Conservation (phyloP, 2,797 vertebrate genomes). For the Meda fulgida region DNA sequence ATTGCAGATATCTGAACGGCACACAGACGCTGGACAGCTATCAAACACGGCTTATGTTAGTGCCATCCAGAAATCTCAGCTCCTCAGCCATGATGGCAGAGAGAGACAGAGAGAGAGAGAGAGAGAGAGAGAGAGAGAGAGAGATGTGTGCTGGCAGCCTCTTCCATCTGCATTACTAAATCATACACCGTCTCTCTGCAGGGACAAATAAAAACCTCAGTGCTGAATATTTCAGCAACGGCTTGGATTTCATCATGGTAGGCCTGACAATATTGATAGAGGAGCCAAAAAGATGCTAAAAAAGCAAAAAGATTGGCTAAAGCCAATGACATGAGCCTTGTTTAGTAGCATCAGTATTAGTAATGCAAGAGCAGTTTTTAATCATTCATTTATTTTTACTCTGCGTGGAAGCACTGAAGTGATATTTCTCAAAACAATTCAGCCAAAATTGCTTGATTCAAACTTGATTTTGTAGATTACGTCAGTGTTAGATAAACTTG, state of each 20-base stretch:
- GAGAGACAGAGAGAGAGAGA: slow-evolving; percentile 78
- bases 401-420: neutral
- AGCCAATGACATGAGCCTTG: slow-evolving; percentile 66
- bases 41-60: slow-evolving; percentile 65
- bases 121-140: slow-evolving; percentile 76
- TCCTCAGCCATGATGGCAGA: slow-evolving; percentile 65
- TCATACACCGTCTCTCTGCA: slow-evolving; percentile 76
- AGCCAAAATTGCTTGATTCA: neutral
- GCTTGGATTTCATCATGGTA: slow-evolving; percentile 73
- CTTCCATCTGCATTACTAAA: slow-evolving; percentile 83
- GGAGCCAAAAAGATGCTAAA: slow-evolving; percentile 57
- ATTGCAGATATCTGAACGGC: slow-evolving; percentile 54
- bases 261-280: slow-evolving; percentile 56
- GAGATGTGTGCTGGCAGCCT: slow-evolving; percentile 79
- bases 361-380: slow-evolving; percentile 48
- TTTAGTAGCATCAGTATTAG: slow-evolving; percentile 29
- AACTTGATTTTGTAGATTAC: neutral
- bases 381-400: slow-evolving; percentile 57
- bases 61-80: slow-evolving; percentile 63
- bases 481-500: neutral
- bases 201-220: slow-evolving; percentile 71
- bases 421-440: neutral
- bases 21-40: slow-evolving; percentile 57
- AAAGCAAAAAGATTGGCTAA: too few relatives aligned
- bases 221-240: slow-evolving; percentile 82